A percentile compares a stretch with the other conserved stretches of the same genome.
These are phyloP conservation scores for Martes martes DNA, from an alignment of 2,113 vertebrate species.

Conservation along the genomic window DNA sequence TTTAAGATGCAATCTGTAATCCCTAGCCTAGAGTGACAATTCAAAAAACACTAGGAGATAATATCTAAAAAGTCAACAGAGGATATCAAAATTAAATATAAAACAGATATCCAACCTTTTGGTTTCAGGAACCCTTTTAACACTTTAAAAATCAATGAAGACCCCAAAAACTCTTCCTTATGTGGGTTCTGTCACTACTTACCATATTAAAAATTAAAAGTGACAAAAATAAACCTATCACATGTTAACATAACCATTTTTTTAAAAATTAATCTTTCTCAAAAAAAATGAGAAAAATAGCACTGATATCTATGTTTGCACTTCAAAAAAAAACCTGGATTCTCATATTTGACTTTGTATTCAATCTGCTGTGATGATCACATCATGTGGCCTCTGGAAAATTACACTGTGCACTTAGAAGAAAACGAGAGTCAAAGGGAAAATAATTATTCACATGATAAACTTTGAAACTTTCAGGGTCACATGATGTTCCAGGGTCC, in stretches of 20 bases:
- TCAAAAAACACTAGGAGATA: not conserved
- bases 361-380: not conserved
- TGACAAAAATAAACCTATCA: not conserved
- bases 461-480: not conserved
- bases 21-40: not conserved
- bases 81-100: not conserved
- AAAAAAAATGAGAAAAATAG: not conserved
- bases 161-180: not conserved
- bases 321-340: not conserved
- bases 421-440: not conserved
- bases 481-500: not conserved
- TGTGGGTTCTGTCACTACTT: not conserved
- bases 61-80: not conserved
- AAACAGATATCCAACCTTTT: not conserved
- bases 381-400: not conserved
- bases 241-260: not conserved
- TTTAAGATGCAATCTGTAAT: constrained; percentile 25
- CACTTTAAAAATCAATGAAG: not conserved
- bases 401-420: not conserved
- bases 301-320: not conserved
- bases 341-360: not conserved
- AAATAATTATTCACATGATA: not conserved
- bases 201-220: constrained; percentile 18
- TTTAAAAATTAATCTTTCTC: not conserved
- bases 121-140: not conserved